Percentiles rank a stretch among this genome's conserved stretches.
Conservation (phyloP, 2,888 invertebrate species). For the Lissonota sp. region DNA sequence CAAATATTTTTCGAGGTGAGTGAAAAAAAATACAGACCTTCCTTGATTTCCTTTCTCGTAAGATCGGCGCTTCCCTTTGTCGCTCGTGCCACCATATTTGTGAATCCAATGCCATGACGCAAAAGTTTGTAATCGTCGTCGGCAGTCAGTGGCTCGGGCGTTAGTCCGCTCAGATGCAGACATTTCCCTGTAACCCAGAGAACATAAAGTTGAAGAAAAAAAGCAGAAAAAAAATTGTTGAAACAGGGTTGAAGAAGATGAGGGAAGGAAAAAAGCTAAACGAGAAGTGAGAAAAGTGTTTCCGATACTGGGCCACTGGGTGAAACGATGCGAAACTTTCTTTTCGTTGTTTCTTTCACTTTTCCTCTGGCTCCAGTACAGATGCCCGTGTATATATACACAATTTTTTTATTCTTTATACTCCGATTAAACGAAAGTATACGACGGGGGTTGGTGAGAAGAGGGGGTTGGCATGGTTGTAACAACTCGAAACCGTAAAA, state of each 20-base stretch:
- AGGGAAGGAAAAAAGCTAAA: constrained; percentile 18
- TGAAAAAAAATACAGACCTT: constrained; percentile 86
- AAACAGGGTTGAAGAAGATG: constrained; percentile 1
- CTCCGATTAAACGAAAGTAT: constrained; percentile 63
- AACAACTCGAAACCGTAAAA: constrained; percentile 65
- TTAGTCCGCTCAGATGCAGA: constrained; percentile 96
- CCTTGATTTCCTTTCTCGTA: constrained; percentile 96
- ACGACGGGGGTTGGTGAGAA: constrained; percentile 18
- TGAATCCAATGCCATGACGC: constrained; percentile 98
- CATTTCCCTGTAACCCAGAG: constrained; percentile 91
- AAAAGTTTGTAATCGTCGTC: constrained; percentile 97
- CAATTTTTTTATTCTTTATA: constrained; percentile 55
- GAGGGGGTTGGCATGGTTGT: constrained; percentile 57
- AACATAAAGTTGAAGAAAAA: constrained; percentile 14
- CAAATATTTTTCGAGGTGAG: neutral
- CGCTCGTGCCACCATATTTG: constrained; percentile 98
- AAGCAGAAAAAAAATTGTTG: neutral
- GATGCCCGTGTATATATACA: neutral
- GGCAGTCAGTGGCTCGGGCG: constrained; percentile 97
- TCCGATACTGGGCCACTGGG: constrained; percentile 64
- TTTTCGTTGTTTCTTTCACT: constrained; percentile 57
- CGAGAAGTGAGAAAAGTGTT: constrained; percentile 28
- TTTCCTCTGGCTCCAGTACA: constrained; percentile 46
- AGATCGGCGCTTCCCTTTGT: constrained; percentile 98
- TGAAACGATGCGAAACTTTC: constrained; percentile 62